Conservation (phyloP, 2,797 vertebrate species). For the Chaetophractus vellerosus region DNA sequence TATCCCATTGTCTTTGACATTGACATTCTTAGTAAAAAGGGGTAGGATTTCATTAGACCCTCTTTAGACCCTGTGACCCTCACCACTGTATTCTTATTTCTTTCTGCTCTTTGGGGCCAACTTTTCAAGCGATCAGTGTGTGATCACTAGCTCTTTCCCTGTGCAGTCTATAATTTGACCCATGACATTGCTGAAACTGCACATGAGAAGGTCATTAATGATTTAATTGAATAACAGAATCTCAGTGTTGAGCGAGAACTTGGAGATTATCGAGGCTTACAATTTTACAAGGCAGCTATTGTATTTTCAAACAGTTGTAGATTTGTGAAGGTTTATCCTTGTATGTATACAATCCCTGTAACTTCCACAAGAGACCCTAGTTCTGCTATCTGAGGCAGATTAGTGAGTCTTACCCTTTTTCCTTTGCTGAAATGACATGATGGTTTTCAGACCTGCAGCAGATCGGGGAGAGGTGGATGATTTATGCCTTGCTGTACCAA, state of each 20-base stretch:
- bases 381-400: not conserved
- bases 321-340: not conserved
- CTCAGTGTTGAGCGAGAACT: not conserved
- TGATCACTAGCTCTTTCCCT: not conserved
- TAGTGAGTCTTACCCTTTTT: not conserved
- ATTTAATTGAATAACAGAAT: not conserved
- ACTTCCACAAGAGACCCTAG: not conserved
- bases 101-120: not conserved
- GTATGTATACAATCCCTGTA: not conserved
- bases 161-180: not conserved
- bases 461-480: not conserved
- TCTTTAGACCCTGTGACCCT: not conserved
- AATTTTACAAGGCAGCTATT: not conserved
- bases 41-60: not conserved
- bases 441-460: not conserved
- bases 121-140: not conserved
- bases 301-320: not conserved
- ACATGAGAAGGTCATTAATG: not conserved
- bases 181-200: not conserved
- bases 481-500: not conserved
- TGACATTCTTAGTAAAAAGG: not conserved
- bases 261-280: not conserved
- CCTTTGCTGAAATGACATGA: not conserved
- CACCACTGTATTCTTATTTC: not conserved
- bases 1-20: not conserved